These are phyloP conservation scores for Baccha elongata DNA, from an alignment of 2,888 invertebrate species.

Conservation along the genomic window DNA sequence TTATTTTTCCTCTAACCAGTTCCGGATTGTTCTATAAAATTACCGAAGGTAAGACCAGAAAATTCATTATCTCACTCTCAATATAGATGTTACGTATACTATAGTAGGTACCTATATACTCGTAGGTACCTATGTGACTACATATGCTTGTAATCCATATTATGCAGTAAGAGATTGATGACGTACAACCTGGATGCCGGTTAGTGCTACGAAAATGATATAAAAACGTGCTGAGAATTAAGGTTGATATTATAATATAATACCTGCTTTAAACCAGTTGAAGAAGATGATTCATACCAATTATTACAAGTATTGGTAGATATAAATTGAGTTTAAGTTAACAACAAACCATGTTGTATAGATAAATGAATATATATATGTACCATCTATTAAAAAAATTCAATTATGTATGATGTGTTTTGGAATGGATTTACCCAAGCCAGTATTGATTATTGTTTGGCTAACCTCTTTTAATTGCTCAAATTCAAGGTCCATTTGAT, in stretches of 20 bases:
- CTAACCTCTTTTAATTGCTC: not conserved
- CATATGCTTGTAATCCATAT: not conserved
- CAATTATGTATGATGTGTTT: no score
- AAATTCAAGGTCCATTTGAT: not conserved
- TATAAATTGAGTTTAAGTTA: not conserved
- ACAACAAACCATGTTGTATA: not conserved
- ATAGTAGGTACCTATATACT: no score
- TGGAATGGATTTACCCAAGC: conserved; percentile 5
- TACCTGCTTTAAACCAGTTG: conserved; percentile 11
- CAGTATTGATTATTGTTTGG: not conserved
- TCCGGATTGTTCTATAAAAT: not conserved
- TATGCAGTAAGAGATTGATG: not conserved
- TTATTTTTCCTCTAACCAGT: not conserved
- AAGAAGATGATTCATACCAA: conserved; percentile 7
- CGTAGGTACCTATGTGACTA: no score
- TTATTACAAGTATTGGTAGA: not conserved
- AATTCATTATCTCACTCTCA: not conserved
- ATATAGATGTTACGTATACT: not conserved
- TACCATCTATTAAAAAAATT: no score
- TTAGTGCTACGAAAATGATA: conserved; percentile 1
- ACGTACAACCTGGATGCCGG: conserved; percentile 24
- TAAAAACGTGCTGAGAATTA: conserved; percentile 5
- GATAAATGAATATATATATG: no score
- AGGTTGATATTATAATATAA: conserved; percentile 18
- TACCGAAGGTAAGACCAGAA: not conserved